Base-by-base conservation (phyloP, 2,888 invertebrate species). In the Cacoxenus indagator region DNA sequence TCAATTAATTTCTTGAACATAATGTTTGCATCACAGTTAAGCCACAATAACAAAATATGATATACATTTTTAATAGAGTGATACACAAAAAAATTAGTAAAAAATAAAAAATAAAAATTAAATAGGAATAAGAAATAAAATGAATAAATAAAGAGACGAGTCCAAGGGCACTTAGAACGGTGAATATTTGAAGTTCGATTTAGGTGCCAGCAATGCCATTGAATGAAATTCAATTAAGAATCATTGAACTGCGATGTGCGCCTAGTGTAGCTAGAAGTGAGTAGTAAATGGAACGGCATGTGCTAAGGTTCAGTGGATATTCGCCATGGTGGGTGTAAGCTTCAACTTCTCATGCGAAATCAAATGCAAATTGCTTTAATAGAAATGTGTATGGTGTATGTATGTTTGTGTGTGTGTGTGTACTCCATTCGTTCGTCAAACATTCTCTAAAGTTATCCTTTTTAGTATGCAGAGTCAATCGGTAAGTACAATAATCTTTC, bases 231-330 rank as follows among this genome's bases (percentile, higher is more conserved):
- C 76, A 72, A 81, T 77, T 70, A 51, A 64, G 19, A 73, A 70
- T 62, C 77, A 72, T 69, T 67, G 75, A 78, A 78, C 78, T 76
- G 78, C 73, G 43, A 61, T 22, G 22, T 43, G 61, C 19, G 22
- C n/a, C 22, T 8, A 24, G 24, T 22, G 8, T 11, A 61, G 9
- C 43, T 61, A 43, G 43, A 61, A 9, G 22, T 24, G 19, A 19
- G 14, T 27, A 37, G n/a, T n/a, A n/a, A n/a, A n/a, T n/a, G n/a
- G n/a, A n/a, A n/a, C n/a, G n/a, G n/a, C n/a, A n/a, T n/a, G n/a
- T n/a, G n/a, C n/a, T n/a, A n/a, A n/a, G n/a, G n/a, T n/a, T n/a
- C n/a, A n/a, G n/a, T n/a, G n/a, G n/a, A n/a, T n/a, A n/a, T n/a
- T n/a, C n/a, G n/a, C n/a, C n/a, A n/a, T n/a, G n/a, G n/a, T 1